These are phyloP conservation scores for Monochamus saltuarius DNA, from an alignment of 1,140 invertebrate genomes.

Conservation along the genomic window DNA sequence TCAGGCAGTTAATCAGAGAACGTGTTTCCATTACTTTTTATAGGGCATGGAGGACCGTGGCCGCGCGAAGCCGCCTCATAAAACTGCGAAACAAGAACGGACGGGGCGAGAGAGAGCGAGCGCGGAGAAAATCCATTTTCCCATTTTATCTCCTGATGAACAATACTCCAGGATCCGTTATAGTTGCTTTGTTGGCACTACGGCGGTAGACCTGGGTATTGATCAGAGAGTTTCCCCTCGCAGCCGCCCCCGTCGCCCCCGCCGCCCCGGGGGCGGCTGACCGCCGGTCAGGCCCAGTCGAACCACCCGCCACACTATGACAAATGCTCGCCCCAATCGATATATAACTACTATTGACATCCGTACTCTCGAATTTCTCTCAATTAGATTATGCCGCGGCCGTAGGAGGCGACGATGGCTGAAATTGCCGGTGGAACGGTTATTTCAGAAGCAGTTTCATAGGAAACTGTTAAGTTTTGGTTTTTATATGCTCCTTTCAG, in stretches of 20 bases:
- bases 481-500: too few species aligned
- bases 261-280: conserved; percentile 26
- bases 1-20: conserved; percentile 28
- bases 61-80: conserved; percentile 22
- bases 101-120: conserved; percentile 21
- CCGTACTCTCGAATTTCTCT: conserved; percentile 35
- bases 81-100: conserved; percentile 26
- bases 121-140: conserved; percentile 49
- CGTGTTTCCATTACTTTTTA: conserved; percentile 27
- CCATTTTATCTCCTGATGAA: conserved; percentile 54
- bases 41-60: conserved; percentile 19
- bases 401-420: conserved; percentile 1
- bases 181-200: conserved; percentile 54
- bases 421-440: neutral
- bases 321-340: conserved; percentile 50
- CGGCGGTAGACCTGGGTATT: conserved; percentile 54
- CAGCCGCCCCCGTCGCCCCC: conserved; percentile 25
- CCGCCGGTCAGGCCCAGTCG: conserved; percentile 41
- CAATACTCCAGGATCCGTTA: conserved; percentile 54
- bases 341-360: conserved; percentile 50
- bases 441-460: too few species aligned
- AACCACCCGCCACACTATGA: conserved; percentile 49
- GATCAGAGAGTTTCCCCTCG: conserved; percentile 49
- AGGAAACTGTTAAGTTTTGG: too few species aligned
- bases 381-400: conserved; percentile 19